Conservation (phyloP, 2,113 vertebrate species). For the Strigops habroptila region DNA sequence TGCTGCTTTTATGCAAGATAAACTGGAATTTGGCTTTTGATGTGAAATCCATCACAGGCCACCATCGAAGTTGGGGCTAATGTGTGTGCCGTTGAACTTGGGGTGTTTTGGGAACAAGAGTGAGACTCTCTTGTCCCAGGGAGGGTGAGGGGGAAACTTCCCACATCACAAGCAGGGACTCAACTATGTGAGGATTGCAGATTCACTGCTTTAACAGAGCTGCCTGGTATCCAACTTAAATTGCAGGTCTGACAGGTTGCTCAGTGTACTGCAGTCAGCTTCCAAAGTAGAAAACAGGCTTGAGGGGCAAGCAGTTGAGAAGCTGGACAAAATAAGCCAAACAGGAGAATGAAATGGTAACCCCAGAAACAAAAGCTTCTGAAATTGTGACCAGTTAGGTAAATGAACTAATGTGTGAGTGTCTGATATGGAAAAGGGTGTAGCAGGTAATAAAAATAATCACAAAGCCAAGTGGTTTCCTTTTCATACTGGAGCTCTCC, state of each 20-base stretch:
- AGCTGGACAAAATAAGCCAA: background rate
- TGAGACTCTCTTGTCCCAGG: background rate
- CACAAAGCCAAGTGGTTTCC: background rate
- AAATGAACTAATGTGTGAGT: fast-evolving
- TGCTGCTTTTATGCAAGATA: background rate
- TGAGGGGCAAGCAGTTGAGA: background rate
- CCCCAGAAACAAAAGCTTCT: background rate
- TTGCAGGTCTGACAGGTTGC: too few species aligned
- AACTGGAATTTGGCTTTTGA: background rate
- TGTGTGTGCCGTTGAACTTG: fast-evolving
- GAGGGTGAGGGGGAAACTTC: background rate
- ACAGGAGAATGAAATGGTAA: background rate
- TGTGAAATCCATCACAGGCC: background rate
- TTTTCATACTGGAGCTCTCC: background rate
- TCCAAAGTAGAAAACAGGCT: background rate
- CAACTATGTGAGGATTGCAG: background rate
- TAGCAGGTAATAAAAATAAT: background rate
- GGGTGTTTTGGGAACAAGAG: background rate
- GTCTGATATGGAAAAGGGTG: background rate
- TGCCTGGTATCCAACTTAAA: background rate
- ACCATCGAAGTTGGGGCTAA: background rate
- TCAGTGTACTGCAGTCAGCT: fast-evolving
- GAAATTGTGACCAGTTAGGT: background rate
- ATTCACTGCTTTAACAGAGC: background rate
- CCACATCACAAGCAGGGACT: fast-evolving